These are phyloP conservation scores for Xiphophorus maculatus DNA, from an alignment of 2,113 vertebrate genomes.

Conservation along the genomic window DNA sequence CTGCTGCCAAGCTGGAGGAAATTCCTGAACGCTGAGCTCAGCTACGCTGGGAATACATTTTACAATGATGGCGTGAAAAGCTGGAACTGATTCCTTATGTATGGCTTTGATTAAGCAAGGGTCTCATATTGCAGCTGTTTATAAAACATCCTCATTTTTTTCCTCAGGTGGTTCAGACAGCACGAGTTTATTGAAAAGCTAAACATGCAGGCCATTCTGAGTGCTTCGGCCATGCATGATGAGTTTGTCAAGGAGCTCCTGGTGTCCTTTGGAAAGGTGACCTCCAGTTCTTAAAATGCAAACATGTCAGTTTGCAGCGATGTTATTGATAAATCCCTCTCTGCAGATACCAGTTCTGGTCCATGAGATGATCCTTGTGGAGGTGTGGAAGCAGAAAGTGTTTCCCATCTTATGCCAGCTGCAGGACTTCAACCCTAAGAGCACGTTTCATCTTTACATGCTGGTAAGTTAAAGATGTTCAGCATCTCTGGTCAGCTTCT, in stretches of 20 bases:
- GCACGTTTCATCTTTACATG: slow-evolving; percentile 91
- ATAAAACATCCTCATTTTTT: neutral
- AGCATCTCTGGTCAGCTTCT: neutral
- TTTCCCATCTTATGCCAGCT: slow-evolving; percentile 89
- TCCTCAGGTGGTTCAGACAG: slow-evolving; percentile 89
- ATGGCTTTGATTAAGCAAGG: neutral
- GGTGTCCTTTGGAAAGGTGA: slow-evolving; percentile 88
- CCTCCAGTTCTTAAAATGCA: neutral
- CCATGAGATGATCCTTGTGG: slow-evolving; percentile 87
- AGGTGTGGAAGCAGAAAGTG: slow-evolving; percentile 94
- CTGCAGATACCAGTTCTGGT: slow-evolving; percentile 86
- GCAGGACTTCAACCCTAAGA: slow-evolving; percentile 90
- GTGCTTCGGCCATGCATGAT: slow-evolving; percentile 81
- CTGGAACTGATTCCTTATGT: neutral
- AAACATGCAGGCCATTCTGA: slow-evolving; percentile 93
- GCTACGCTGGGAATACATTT: neutral
- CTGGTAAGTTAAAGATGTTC: slow-evolving; percentile 85
- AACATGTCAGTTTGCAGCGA: neutral
- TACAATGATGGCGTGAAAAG: neutral
- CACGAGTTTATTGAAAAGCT: slow-evolving; percentile 92
- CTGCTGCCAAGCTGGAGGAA: neutral
- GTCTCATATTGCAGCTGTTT: neutral
- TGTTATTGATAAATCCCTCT: slow-evolving; percentile 27
- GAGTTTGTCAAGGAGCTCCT: slow-evolving; percentile 91
- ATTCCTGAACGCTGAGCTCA: neutral